Percentiles rank a stretch among this genome's conserved stretches.
phyloP scores from a whole-genome alignment of 1,140 invertebrate genomes.

The Pogonomyrmex californicus region DNA sequence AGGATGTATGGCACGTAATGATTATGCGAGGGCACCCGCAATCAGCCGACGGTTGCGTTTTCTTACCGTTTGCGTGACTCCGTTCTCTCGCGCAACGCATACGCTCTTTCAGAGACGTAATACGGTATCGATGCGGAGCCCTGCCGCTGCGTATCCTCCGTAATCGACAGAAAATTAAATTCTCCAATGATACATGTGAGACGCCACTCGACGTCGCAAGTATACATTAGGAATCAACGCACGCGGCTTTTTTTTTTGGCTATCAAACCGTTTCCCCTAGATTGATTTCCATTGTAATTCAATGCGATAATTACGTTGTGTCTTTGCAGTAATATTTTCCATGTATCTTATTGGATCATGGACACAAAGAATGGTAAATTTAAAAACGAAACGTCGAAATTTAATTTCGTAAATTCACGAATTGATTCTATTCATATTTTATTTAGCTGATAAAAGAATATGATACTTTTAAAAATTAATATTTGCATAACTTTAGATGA shows the following conservation, averaged over 20 bases:
- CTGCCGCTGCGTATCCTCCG: conserved; percentile 35
- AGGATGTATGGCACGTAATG: conserved; percentile 76
- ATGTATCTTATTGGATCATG: not conserved
- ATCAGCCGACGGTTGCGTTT: conserved; percentile 64
- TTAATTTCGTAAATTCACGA: too few species aligned
- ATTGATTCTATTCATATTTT: too few species aligned
- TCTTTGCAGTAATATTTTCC: conserved; percentile 6
- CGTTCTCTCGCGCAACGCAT: conserved; percentile 48
- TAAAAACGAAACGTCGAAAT: not conserved
- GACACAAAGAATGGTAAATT: not conserved
- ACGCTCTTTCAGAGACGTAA: conserved; percentile 17
- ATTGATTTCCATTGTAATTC: conserved; percentile 30
- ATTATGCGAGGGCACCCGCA: conserved; percentile 71
- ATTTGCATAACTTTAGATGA: too few species aligned
- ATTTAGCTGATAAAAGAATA: too few species aligned
- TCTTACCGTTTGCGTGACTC: conserved; percentile 41
- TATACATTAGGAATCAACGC: conserved; percentile 40
- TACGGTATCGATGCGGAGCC: conserved; percentile 27
- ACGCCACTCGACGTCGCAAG: conserved; percentile 38
- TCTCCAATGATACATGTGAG: conserved; percentile 54
- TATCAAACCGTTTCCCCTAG: conserved; percentile 13
- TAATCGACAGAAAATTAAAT: conserved; percentile 64
- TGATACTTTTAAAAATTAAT: too few species aligned
- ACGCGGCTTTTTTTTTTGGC: not conserved
- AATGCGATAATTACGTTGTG: conserved; percentile 22